A percentile compares a stretch with the other conserved stretches of the same genome.
These are phyloP conservation scores for Neotoma lepida DNA, from an alignment of 2,113 vertebrate species.

Conservation along the genomic window DNA sequence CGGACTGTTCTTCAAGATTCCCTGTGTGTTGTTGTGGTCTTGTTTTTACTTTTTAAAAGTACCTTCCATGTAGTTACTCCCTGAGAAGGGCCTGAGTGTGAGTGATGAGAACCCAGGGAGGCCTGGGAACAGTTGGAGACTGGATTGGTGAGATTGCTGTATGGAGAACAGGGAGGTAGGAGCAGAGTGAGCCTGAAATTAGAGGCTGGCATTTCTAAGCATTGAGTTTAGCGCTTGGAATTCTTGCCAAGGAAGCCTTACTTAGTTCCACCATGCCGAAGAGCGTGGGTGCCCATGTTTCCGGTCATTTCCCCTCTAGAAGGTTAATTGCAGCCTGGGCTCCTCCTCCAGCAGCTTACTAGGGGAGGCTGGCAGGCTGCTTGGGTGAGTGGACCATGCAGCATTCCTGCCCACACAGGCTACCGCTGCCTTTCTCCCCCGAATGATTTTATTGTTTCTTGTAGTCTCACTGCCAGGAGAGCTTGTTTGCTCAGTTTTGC, in stretches of 20 bases:
- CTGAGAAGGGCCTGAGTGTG: neutral
- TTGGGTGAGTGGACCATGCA: neutral
- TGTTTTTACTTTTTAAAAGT: neutral
- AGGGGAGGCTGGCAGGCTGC: neutral
- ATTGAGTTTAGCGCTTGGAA: neutral
- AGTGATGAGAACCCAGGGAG: neutral
- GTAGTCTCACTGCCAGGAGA: neutral
- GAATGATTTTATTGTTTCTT: neutral
- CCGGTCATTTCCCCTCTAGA: neutral
- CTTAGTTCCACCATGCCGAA: neutral
- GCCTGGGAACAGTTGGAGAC: neutral
- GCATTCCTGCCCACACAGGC: neutral
- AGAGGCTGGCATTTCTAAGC: constrained; percentile 56
- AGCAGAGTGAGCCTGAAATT: neutral
- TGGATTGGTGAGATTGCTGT: neutral
- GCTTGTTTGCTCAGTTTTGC: neutral
- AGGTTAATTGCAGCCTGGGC: neutral
- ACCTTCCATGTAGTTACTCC: neutral
- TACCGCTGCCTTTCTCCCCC: neutral
- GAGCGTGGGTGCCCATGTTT: neutral
- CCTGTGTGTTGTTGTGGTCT: neutral
- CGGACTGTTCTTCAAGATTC: neutral
- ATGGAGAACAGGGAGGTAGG: neutral
- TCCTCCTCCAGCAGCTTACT: neutral
- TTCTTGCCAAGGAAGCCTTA: neutral